These are phyloP conservation scores for Phrynosoma platyrhinos DNA, from an alignment of 2,113 vertebrate species.

Conservation along the genomic window DNA sequence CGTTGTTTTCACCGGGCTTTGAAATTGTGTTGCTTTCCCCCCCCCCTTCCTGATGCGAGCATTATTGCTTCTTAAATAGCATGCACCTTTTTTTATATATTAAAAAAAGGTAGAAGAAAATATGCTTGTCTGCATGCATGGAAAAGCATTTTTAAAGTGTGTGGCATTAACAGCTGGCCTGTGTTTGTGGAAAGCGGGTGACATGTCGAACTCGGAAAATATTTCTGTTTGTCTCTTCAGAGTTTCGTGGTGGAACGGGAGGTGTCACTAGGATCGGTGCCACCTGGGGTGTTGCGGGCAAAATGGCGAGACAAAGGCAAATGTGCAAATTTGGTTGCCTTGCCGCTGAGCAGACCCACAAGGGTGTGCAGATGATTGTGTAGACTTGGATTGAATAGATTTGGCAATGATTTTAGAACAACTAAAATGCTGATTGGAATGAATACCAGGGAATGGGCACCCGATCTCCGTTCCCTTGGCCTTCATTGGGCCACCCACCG, in stretches of 20 bases:
- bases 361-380: not conserved
- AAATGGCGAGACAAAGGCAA: not conserved
- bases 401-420: not conserved
- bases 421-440: not conserved
- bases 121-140: conserved; percentile 64
- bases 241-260: not conserved
- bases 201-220: not conserved
- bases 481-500: conserved; percentile 23
- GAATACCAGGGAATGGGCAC: not conserved
- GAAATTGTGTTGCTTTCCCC: not conserved
- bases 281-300: not conserved
- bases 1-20: not conserved
- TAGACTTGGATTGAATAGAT: not conserved
- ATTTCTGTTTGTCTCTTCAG: not conserved
- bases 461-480: not conserved
- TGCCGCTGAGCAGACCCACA: not conserved
- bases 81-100: conserved; percentile 40
- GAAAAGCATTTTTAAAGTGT: not conserved
- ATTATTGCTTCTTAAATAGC: not conserved
- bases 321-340: rapidly evolving
- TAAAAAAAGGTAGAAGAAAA: not conserved
- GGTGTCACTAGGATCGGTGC: not conserved
- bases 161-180: conserved; percentile 5
- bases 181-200: conserved; percentile 27
- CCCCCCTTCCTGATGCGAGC: not conserved